phyloP scores from a whole-genome alignment of 2,888 invertebrate genomes.

The Tryphoninae sp. region DNA sequence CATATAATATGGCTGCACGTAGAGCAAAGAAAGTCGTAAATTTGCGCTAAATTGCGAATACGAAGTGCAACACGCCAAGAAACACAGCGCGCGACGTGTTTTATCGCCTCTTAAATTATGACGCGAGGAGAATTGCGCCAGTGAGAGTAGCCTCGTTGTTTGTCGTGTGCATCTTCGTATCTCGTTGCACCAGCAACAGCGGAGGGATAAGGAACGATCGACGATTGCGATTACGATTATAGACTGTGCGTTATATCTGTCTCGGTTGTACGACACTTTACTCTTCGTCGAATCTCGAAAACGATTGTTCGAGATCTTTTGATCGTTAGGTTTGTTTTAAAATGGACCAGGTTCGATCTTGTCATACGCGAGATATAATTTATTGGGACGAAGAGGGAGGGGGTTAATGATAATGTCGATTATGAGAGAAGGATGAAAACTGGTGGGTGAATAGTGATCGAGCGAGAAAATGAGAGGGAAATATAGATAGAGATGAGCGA shows the following conservation, averaged over 20 bases:
- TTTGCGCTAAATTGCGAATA: background rate
- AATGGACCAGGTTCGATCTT: background rate
- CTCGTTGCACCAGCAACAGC: conserved; percentile 28
- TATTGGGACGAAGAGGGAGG: conserved; percentile 2
- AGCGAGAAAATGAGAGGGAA: conserved; percentile 32
- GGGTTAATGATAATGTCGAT: conserved; percentile 43
- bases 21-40: background rate
- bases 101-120: conserved; percentile 55
- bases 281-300: background rate
- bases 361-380: conserved; percentile 1
- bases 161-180: conserved; percentile 50
- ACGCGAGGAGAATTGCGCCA: conserved; percentile 31
- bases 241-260: background rate
- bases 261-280: background rate
- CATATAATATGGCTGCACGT: background rate
- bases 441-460: background rate
- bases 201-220: conserved; percentile 14
- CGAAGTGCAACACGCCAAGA: background rate
- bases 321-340: background rate
- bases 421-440: conserved; percentile 7
- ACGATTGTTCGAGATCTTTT: background rate
- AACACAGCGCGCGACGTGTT: conserved; percentile 28
- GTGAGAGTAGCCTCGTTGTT: conserved; percentile 44
- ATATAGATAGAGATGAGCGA: conserved; percentile 21
- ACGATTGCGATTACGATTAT: conserved; percentile 39